Base-by-base conservation (phyloP, 2,113 vertebrate genomes). In the Austrofundulus limnaeus region DNA sequence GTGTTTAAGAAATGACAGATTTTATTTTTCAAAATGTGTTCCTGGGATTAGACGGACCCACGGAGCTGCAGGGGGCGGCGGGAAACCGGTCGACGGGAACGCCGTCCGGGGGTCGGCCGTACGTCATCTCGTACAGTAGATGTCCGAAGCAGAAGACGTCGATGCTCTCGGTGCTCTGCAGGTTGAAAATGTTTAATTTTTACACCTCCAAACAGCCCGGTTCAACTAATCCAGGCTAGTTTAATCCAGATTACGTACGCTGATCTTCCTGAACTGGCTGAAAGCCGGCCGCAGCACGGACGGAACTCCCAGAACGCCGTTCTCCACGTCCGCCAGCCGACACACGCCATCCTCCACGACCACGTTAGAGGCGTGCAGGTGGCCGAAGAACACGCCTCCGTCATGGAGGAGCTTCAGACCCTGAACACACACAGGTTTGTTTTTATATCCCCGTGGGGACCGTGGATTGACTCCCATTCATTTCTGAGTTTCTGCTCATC, bases 91-190 rank as follows among this genome's bases (percentile, higher is more conserved):
- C 96, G 1, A 96, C 82, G 5, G 97, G 96, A 49, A 96, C 81
- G 0, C 80, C 78, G 76, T 97, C 96, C 0, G 96, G 96, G 0
- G 95, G 96, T 38, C 91, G 92, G 23, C 97, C 97, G 0, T 97
- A 99, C 0, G 94, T 94, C 94, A 99, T 98, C 92, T 99, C 97
- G 67, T 96, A 98, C 2, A 99, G 85, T 84, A 98, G 92, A 77
- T 96, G 94, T 53, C 97, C 97, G 64, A 98, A 99, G 76, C 94
- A 95, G 78, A 96, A 94, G 37, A 98, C 93, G 2, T 99, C 97
- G 50, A 96, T 88, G 78, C 93, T 94, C 83, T 99, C 96, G 77
- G 94, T 89, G 1, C 93, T 95, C 97, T 99, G 88, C 7, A 3
- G 41, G 67, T 17, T 41, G 9, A 72, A 9, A 66, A 25, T n/a